Base-by-base conservation (phyloP, 2,888 invertebrate species). In the Cheilosia impressa region DNA sequence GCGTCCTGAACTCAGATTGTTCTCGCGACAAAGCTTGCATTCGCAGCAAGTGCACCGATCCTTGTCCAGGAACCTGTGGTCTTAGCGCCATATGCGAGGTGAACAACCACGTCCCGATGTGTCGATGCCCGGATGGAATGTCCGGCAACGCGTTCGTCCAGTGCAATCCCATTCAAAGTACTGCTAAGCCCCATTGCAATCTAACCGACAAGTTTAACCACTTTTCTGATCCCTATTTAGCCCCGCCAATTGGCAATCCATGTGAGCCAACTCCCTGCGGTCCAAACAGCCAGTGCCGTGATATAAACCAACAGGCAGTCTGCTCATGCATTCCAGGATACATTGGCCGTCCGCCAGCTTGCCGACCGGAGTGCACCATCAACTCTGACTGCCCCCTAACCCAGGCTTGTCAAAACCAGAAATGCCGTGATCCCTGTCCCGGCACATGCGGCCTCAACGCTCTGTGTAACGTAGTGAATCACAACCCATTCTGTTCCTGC, bases 261-360 rank as follows among this genome's bases (percentile, higher is more conserved):
- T 96, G 96, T 88, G 92, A 93, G 66, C 96, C 96, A 27, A 94
- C 95, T 34, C 96, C 96, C 24, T 97, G 97, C 91, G 97, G 97
- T 75, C 94, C 96, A 15, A 96, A 96, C 90, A 95, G 96, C 78
- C 93, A 95, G 88, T 97, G 97, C 89, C 94, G 94, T 47, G 95
- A 95, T 89, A 92, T 93, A 2, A 94, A 95, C 88, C 93, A 94
- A 62, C 95, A 95, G 90, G 95, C 95, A 2, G 93, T 95, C 0
- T 96, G 96, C 88, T 95, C 95, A 62, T 97, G 97, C 90, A 91
- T 95, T 68, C 92, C 94, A 19, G 94, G 94, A 87, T 96, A 95
- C 90, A 93, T 94, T 71, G 96, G 96, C 53, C 94, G 94, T 87
- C 96, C 96, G 47, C 95, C 96, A 41, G 94, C 95, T 88, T 96